Evolutionary conservation across 2,888 invertebrate species (phyloP).

Genomic region (Shargacucullia verbasci): DNA sequence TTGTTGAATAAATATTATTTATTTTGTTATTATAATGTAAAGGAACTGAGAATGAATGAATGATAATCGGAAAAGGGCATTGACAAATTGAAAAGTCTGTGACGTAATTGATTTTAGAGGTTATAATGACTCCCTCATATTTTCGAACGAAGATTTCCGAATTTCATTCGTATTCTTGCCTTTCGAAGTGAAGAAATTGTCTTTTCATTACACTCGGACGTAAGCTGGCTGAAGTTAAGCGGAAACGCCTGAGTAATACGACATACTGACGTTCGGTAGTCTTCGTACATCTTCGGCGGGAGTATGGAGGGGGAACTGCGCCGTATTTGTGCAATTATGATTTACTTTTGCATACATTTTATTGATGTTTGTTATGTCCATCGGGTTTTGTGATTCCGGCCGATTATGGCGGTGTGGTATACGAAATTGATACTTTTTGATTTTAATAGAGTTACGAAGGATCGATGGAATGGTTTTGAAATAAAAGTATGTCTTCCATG

Average conservation of each 20-base stretch:
- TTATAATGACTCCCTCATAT: conserved; percentile 17
- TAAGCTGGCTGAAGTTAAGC: not conserved
- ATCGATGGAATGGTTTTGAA: no score
- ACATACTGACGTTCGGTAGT: conserved; percentile 14
- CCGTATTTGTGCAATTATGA: conserved; percentile 37
- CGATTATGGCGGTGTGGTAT: conserved; percentile 31
- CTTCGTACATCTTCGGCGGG: conserved; percentile 9
- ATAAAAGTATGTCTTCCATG: no score
- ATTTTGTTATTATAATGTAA: conserved; percentile 2
- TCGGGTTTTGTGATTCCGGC: conserved; percentile 35
- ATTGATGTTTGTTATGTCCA: conserved; percentile 52
- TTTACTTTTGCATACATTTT: conserved; percentile 48
- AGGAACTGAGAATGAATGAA: conserved; percentile 27
- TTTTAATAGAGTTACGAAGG: conserved; percentile 2
- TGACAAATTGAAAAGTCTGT: conserved; percentile 25
- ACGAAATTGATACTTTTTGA: conserved; percentile 52
- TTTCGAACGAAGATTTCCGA: conserved; percentile 14
- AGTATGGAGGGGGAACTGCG: conserved; percentile 2
- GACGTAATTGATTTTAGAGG: conserved; percentile 49
- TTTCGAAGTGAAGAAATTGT: not conserved
- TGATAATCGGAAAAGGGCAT: conserved; percentile 27
- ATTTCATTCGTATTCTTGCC: not conserved
- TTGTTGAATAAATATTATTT: no score
- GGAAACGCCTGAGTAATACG: conserved; percentile 9
- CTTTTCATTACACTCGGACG: conserved; percentile 1